Percentiles rank a stretch among this genome's conserved stretches.
phyloP scores from a whole-genome alignment of 2,888 invertebrate species.

The Pandemis heparana region DNA sequence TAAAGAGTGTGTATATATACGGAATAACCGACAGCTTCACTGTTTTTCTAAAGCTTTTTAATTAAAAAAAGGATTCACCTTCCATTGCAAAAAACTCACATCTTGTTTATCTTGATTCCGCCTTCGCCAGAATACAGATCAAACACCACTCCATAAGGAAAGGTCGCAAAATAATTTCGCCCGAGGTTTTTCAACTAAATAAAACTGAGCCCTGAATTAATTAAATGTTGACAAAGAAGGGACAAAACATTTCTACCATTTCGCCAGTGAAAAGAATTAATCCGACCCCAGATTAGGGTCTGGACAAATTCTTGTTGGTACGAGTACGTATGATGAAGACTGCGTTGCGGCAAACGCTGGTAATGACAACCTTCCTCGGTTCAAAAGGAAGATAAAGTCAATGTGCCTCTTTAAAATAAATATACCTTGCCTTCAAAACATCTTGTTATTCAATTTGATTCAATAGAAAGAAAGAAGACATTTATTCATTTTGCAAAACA shows the following conservation, averaged over 20 bases:
- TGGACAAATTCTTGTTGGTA: constrained; percentile 13
- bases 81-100: background rate
- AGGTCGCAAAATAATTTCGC: background rate
- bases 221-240: constrained; percentile 38
- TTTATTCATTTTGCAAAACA: no score
- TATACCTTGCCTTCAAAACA: background rate
- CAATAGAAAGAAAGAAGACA: no score
- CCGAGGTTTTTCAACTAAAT: constrained; percentile 31
- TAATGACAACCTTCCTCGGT: background rate
- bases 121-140: background rate
- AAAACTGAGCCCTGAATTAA: constrained; percentile 38
- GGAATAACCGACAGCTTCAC: constrained; percentile 33
- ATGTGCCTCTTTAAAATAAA: background rate
- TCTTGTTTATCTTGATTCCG: constrained; percentile 3
- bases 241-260: constrained; percentile 36
- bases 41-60: background rate
- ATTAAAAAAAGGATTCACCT: background rate
- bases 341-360: background rate
- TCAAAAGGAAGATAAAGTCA: background rate
- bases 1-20: no score
- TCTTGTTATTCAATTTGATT: no score
- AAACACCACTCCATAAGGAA: constrained; percentile 5
- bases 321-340: background rate
- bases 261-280: constrained; percentile 21
- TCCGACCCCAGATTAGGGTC: constrained; percentile 15